phyloP scores from a whole-genome alignment of 1,140 invertebrate species.

The Cydia strobilella region DNA sequence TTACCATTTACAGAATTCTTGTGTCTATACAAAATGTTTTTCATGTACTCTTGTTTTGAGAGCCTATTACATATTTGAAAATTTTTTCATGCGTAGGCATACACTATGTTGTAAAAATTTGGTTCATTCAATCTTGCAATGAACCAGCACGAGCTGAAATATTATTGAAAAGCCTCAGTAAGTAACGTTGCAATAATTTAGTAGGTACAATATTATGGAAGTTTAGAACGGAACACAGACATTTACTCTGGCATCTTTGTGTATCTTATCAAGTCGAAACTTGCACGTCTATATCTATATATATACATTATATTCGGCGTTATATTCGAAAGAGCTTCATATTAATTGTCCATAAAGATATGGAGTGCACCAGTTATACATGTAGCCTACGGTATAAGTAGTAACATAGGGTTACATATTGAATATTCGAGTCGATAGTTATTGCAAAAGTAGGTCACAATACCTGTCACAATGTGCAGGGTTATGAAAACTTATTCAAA shows the following conservation, averaged over 20 bases:
- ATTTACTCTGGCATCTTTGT: conserved; percentile 64
- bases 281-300: conserved; percentile 16
- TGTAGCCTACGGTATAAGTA: conserved; percentile 3
- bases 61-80: conserved; percentile 77
- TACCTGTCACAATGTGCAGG: conserved; percentile 35
- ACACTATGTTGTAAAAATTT: conserved; percentile 58
- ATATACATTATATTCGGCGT: conserved; percentile 29
- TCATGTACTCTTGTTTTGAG: conserved; percentile 81
- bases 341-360: conserved; percentile 17
- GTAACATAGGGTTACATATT: conserved; percentile 20
- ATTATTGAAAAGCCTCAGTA: conserved; percentile 57
- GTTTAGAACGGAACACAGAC: conserved; percentile 45
- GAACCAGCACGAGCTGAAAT: conserved; percentile 54
- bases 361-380: conserved; percentile 30
- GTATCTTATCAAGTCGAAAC: conserved; percentile 41
- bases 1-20: conserved; percentile 81
- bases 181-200: conserved; percentile 64
- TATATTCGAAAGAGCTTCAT: conserved; percentile 30
- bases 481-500: conserved; percentile 21
- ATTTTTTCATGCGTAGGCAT: conserved; percentile 66
- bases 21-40: conserved; percentile 81
- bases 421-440: conserved; percentile 30
- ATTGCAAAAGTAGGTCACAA: conserved; percentile 35
- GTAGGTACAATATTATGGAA: conserved; percentile 52
- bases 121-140: conserved; percentile 59